These are phyloP conservation scores for Siniperca chuatsi DNA, from an alignment of 2,113 vertebrate genomes.

Conservation along the genomic window DNA sequence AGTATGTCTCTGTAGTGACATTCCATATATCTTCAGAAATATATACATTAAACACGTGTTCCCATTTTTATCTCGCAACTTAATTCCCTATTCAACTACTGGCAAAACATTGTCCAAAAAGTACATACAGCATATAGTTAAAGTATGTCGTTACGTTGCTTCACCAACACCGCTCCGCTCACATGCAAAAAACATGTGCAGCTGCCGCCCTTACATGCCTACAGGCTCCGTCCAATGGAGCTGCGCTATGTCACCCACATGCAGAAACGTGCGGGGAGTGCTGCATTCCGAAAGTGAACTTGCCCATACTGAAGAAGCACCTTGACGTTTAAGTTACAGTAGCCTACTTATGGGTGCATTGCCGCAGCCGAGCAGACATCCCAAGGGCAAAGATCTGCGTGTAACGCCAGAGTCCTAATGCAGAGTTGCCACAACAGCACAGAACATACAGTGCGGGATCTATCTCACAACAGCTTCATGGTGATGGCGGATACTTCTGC, in stretches of 20 bases:
- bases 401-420: background rate
- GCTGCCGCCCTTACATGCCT: background rate
- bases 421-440: background rate
- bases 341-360: background rate
- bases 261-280: background rate
- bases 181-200: constrained; percentile 67
- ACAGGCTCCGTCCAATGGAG: constrained; percentile 3
- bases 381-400: constrained; percentile 12
- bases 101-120: too few species aligned
- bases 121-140: background rate
- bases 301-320: background rate
- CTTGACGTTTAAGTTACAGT: background rate
- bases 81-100: background rate
- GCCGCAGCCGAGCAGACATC: background rate
- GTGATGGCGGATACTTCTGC: background rate
- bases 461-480: background rate
- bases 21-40: background rate
- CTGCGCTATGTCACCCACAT: background rate
- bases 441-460: background rate
- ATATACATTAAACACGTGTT: background rate
- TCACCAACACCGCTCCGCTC: constrained; percentile 1
- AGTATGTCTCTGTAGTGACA: background rate
- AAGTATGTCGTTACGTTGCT: fast-evolving
- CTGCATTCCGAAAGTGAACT: background rate
- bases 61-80: background rate